Conservation (phyloP, 2,888 invertebrate species). For the Nomada ruficornis region DNA sequence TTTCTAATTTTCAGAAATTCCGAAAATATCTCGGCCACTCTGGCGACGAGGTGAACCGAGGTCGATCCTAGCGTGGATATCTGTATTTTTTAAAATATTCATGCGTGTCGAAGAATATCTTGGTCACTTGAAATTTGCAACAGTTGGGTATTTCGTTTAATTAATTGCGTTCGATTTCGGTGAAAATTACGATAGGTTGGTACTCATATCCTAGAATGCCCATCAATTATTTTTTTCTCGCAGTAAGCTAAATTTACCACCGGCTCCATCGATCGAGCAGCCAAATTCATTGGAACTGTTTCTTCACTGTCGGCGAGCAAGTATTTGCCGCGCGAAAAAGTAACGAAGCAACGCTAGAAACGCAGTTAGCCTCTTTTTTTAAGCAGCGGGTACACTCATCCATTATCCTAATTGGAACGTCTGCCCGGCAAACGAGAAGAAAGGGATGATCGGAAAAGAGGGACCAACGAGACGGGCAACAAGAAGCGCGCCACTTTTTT, state of each 20-base stretch:
- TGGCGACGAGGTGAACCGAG: neutral
- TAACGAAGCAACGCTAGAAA: slow-evolving; percentile 7
- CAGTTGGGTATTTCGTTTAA: too few species aligned
- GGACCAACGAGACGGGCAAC: neutral
- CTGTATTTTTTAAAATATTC: too few species aligned
- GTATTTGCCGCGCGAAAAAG: neutral
- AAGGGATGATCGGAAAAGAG: slow-evolving; percentile 11
- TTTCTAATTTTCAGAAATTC: slow-evolving; percentile 6
- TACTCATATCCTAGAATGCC: too few species aligned
- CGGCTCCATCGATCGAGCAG: too few species aligned
- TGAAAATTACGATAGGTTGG: too few species aligned
- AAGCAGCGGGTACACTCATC: slow-evolving; percentile 43
- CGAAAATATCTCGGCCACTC: neutral
- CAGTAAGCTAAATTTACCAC: too few species aligned
- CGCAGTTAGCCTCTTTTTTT: slow-evolving; percentile 6
- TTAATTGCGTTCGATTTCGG: too few species aligned
- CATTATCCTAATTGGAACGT: slow-evolving; percentile 64
- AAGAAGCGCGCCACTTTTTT: neutral
- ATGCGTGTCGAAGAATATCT: too few species aligned
- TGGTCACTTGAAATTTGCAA: too few species aligned
- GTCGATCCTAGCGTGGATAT: too few species aligned
- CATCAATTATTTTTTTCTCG: too few species aligned
- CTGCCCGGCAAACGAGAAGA: slow-evolving; percentile 22
- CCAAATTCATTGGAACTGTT: too few species aligned
- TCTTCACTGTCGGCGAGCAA: neutral